Evolutionary conservation across 2,888 invertebrate species (phyloP), one percentile per base, ranked within the genome.

Genomic region (Agonum fuliginosum): DNA sequence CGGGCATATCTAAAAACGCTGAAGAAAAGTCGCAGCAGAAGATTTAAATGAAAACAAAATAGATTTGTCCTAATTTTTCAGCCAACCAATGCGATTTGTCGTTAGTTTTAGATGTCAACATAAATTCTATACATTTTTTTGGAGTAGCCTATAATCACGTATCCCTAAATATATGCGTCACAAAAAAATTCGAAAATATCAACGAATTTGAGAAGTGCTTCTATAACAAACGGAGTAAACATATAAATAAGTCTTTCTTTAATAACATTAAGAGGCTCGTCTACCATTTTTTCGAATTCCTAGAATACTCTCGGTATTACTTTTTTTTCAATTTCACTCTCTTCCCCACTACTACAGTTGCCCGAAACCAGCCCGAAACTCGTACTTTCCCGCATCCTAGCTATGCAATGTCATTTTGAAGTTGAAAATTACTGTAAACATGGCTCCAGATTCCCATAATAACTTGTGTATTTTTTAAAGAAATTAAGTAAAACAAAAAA

Each of bases 1-100:
- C 14, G 30, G 41, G n/a, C 20, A 67, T 67, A 22, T 67, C 67
- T 62, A 67, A 67, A 67, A 67, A 67, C 67, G 67, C 41, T 19
- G 17, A 65, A 54, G 14, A 58, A 30, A 65, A 65, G 19, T 65
- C 65, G 14, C 65, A 54, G 10, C 58, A 22, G 22, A 69, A 69
- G 69, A 69, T 69, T 48, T 71, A 27, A 71, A 34, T 48, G 71
- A 71, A 48, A 71, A 71, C 71, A 48, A 30, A 48, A 71, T 71
- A 71, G 51, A 17, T 71, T 71, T 30, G 48, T 43, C 48, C 71
- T 30, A 71, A 51, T 30, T 71, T 46, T 48, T 71, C 30, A 17
- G 27, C 27, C 48, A 34, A 19, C 62, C 62, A 41, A 67, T 41
- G 19, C 20, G 67, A 67, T 67, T 67, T 41, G 62, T 62, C 34